These are phyloP conservation scores for Irena cyanogastra DNA, from an alignment of 2,113 vertebrate species.

Conservation along the genomic window DNA sequence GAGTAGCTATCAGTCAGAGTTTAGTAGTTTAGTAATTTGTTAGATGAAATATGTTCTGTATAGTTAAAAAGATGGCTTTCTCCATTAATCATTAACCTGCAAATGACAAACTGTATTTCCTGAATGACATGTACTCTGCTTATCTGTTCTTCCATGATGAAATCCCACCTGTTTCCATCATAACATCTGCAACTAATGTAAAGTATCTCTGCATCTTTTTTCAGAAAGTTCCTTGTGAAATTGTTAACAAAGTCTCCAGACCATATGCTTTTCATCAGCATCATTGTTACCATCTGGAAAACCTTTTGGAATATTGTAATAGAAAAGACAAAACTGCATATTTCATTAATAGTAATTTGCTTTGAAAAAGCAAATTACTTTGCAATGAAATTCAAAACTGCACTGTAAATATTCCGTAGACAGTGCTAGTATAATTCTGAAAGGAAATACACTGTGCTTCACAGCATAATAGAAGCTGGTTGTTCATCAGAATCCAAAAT, in stretches of 20 bases:
- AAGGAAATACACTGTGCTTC: not conserved
- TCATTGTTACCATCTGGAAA: not conserved
- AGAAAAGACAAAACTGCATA: not conserved
- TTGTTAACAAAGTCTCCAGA: not conserved
- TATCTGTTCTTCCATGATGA: not conserved
- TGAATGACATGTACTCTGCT: not conserved
- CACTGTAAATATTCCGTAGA: not conserved
- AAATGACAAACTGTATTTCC: not conserved
- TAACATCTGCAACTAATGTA: not conserved
- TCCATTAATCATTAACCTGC: not conserved
- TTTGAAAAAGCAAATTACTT: not conserved
- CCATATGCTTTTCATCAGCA: not conserved
- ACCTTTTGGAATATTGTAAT: not conserved
- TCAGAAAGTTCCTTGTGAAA: not conserved
- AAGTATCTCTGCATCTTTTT: not conserved
- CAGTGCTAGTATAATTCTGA: not conserved
- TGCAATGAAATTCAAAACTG: not conserved
- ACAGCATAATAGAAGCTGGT: not conserved
- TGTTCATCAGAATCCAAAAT: not conserved
- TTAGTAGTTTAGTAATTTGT: not conserved
- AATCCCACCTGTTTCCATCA: not conserved
- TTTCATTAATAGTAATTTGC: not conserved
- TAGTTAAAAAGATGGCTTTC: not conserved
- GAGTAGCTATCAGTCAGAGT: not conserved
- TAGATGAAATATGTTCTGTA: not conserved